Evolutionary conservation across 2,113 vertebrate genomes (phyloP), one percentile per base, ranked within the genome.

Genomic region (Aspiorhynchus laticeps): DNA sequence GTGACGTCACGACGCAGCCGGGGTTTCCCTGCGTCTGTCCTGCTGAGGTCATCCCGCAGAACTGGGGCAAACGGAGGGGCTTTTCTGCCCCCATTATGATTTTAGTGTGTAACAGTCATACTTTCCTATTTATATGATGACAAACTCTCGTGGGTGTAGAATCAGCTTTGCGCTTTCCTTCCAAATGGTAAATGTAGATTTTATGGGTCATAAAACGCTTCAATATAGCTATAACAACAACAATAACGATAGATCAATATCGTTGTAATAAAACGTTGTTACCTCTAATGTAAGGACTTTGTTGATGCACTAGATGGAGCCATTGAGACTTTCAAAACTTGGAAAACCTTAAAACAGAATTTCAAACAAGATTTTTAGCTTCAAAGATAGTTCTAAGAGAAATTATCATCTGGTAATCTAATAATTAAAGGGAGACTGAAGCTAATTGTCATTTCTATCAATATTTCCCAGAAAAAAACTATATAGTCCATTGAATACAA

Each of bases 1-100:
- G 26, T 83, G 84, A 85, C 51, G 56, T 81, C 71, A 82, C 36
- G 28, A 4, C 19, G 14, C 14, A 53, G 14, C 21, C 53, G 90
- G 92, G 92, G 90, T 90, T 92, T 92, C 90, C 92, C 91, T 24
- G 1, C 3, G 85, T 43, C 56, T 93, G 90, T 88, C 89, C 87
- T 91, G 86, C 71, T 46, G 46, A 10, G 19, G 80, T 77, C 73
- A 31, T 46, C 5, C 53, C 17, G 11, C 31, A 28, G 19, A 83
- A 69, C n/a, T 24, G 38, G 80, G 17, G 14, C 63, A 48, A 69
- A 69, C 8, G 7, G 7, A 43, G 79, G 24, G n/a, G 36, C 38
- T 65, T 43, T 43, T 61, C 21, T 9, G 10, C 21, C 53, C 21
- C 21, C 4, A 4, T 59, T 7, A 17, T 8, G 14, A 9, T 26